phyloP scores from a whole-genome alignment of 37 sponge, comb jelly and placozoan genomes.

The Tethya wilhelma region DNA sequence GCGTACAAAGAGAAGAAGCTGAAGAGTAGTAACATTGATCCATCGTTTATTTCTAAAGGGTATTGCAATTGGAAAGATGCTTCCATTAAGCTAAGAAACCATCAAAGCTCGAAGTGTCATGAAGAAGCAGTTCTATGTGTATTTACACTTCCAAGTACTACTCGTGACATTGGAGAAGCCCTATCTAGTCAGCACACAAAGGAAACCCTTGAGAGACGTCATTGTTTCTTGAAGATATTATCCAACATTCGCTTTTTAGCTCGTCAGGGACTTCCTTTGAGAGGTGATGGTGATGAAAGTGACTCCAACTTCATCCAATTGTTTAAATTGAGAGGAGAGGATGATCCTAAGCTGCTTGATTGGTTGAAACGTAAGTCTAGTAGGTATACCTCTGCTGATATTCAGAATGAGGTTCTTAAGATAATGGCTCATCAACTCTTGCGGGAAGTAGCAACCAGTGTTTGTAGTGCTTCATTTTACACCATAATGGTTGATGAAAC shows the following conservation, averaged over 20 bases:
- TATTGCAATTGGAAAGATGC: too few relatives aligned
- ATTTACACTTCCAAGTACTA: slow-evolving; percentile 1
- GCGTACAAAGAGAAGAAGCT: slow-evolving; percentile 32
- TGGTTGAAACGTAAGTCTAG: not conserved
- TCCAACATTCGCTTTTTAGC: slow-evolving; percentile 5
- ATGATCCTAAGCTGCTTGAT: slow-evolving; percentile 1
- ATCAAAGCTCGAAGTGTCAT: not conserved
- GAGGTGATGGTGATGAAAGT: slow-evolving; percentile 4
- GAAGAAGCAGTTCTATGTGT: not conserved
- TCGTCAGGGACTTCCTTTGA: not conserved
- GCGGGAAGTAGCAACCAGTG: not conserved
- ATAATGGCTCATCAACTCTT: not conserved
- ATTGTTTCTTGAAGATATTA: slow-evolving; percentile 11
- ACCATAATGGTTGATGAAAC: slow-evolving; percentile 14
- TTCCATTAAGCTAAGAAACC: not conserved
- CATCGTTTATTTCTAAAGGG: slow-evolving; percentile 28
- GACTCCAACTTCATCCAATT: slow-evolving; percentile 1
- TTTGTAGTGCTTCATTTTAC: not conserved
- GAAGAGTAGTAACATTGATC: slow-evolving; percentile 13
- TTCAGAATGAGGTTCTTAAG: slow-evolving; percentile 2
- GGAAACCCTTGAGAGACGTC: not conserved
- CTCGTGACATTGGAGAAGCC: not conserved
- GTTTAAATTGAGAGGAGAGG: slow-evolving; percentile 4
- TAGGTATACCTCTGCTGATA: slow-evolving; percentile 7
- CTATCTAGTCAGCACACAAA: not conserved